These are phyloP conservation scores for Pantherophis guttatus DNA, from an alignment of 2,113 vertebrate genomes.

Conservation along the genomic window DNA sequence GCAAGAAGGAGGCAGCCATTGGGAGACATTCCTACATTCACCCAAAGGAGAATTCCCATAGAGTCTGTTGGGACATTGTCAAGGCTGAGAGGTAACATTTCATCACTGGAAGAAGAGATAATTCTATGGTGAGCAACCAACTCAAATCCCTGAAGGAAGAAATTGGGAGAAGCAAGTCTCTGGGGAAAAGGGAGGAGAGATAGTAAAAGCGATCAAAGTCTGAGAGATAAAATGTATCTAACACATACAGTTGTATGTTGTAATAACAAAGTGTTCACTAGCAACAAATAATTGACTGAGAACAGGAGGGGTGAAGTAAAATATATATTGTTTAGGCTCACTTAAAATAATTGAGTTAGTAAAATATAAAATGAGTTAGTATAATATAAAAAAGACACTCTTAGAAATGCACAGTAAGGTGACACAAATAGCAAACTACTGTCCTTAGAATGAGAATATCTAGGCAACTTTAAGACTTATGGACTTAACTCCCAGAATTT, in stretches of 20 bases:
- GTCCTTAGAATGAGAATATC: background rate
- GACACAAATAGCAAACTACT: background rate
- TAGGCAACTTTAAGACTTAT: background rate
- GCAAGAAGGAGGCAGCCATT: background rate
- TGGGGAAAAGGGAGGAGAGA: background rate
- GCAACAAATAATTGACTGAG: background rate
- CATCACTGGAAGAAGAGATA: background rate
- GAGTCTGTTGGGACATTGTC: background rate
- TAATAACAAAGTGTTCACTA: background rate
- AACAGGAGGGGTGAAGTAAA: background rate
- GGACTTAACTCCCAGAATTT: background rate
- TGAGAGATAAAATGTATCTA: background rate
- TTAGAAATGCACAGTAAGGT: background rate
- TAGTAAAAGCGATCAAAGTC: background rate
- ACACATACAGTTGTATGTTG: background rate
- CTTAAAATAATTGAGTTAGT: background rate
- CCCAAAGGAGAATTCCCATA: background rate
- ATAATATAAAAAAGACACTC: background rate
- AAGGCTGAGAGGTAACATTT: background rate
- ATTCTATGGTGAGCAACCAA: background rate
- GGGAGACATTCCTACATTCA: background rate
- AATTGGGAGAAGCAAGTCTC: background rate
- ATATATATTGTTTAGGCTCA: background rate
- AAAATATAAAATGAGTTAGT: background rate
- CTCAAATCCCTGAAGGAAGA: background rate